Evolutionary conservation across 2,797 vertebrate genomes (phyloP), one percentile per base, ranked within the genome.

Genomic region (Coregonus suidteri): DNA sequence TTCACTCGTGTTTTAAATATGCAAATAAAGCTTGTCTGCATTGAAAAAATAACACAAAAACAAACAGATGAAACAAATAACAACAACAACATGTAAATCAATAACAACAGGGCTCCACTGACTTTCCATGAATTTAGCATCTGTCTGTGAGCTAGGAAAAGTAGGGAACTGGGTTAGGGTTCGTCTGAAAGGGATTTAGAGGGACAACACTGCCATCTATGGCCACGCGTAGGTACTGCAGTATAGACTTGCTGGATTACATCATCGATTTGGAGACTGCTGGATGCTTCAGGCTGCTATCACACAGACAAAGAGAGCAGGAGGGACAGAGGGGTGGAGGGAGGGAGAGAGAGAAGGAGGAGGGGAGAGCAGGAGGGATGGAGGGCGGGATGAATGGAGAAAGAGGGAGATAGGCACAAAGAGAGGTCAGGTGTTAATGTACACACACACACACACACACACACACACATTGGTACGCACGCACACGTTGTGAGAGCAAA

Each of bases 141-240:
- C 25, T 79, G 76, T 51, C 75, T 77, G 78, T 77, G 81, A 78
- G 85, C 83, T 78, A 77, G 80, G 71, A 82, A 87, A 89, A 88
- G 83, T 84, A 77, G 88, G 88, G 87, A 90, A 92, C 82, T 88
- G 90, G 91, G 92, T 92, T 92, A 90, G 92, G n/a, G 1, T 79
- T 77, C 82, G 83, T 88, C 76, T 71, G 3, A 1, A 3, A 4
- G 25, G n/a, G 35, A 53, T 81, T 83, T 71, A 15, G 47, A 88
- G 88, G 91, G 79, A 1, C 88, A 92, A 93, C 83, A 91, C 87
- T 92, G 91, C 88, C 93, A 93, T 83, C 93, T 92, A 91, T 47
- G 56, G 80, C 83, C 16, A 67, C 0, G 1, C 4, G 47, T 1
- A 1, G 34, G 69, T 1, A 51, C 84, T 70, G 83, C 81, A 9